Evolutionary conservation across 2,888 invertebrate species (phyloP).

Genomic region (Magallana nippona): DNA sequence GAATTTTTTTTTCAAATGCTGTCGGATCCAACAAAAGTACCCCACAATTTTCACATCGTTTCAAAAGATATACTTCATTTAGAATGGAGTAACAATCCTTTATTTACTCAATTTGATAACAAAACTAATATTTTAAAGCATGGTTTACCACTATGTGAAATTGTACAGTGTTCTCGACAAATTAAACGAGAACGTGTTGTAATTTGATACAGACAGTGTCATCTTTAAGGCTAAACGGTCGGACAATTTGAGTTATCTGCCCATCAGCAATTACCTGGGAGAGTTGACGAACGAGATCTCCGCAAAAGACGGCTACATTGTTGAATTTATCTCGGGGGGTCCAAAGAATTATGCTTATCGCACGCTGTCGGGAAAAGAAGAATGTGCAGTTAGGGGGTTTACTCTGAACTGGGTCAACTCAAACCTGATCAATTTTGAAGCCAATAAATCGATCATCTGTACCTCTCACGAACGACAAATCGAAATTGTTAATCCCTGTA

Average conservation of each 20-base stretch:
- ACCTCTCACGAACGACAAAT: conserved; percentile 28
- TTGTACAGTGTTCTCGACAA: conserved; percentile 37
- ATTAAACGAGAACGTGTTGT: conserved; percentile 42
- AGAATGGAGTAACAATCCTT: conserved; percentile 37
- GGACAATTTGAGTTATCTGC: conserved; percentile 48
- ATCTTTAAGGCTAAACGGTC: conserved; percentile 34
- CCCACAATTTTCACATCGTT: conserved; percentile 41
- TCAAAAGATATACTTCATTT: conserved; percentile 37
- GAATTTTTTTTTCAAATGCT: conserved; percentile 38
- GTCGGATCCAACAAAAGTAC: conserved; percentile 38
- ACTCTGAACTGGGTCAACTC: conserved; percentile 55
- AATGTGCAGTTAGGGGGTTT: conserved; percentile 66
- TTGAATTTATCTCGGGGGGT: conserved; percentile 70
- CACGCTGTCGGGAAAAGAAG: conserved; percentile 51
- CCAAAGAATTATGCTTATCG: conserved; percentile 75
- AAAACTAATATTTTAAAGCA: conserved; percentile 48
- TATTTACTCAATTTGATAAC: conserved; percentile 42
- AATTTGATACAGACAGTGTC: conserved; percentile 50
- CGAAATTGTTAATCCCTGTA: conserved; percentile 30
- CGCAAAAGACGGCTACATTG: conserved; percentile 55
- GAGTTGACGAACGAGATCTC: conserved; percentile 76
- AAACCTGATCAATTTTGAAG: conserved; percentile 55
- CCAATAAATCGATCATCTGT: conserved; percentile 45
- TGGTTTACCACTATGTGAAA: conserved; percentile 50
- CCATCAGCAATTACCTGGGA: conserved; percentile 69